A percentile compares a stretch with the other conserved stretches of the same genome.
phyloP scores from a whole-genome alignment of 2,113 vertebrate genomes.

The Semnopithecus entellus region DNA sequence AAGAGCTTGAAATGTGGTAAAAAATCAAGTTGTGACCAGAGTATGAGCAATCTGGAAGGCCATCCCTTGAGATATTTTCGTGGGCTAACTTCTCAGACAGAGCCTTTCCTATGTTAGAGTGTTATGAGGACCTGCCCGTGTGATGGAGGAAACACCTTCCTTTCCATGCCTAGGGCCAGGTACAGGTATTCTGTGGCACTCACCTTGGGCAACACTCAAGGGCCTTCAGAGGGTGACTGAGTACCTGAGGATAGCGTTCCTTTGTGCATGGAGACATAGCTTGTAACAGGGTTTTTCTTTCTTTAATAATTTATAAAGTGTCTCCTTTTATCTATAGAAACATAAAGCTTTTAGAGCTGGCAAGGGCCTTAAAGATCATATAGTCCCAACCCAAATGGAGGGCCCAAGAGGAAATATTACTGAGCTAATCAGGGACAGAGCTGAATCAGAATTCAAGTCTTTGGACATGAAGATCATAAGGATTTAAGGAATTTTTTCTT shows the following conservation, averaged over 20 bases:
- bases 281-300: neutral
- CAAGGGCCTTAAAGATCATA: neutral
- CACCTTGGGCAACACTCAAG: neutral
- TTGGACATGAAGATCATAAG: slow-evolving; percentile 3
- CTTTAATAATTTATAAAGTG: slow-evolving; percentile 37
- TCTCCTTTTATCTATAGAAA: slow-evolving; percentile 30
- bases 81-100: neutral
- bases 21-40: neutral
- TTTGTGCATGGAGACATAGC: slow-evolving; percentile 4
- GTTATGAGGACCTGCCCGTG: neutral
- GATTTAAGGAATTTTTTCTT: neutral
- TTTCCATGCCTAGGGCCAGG: neutral
- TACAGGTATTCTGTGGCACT: neutral
- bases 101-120: neutral
- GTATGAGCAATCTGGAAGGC: neutral
- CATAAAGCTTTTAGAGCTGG: slow-evolving; percentile 59
- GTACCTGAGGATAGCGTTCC: neutral
- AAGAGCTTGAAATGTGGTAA: neutral
- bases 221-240: neutral
- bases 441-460: slow-evolving; percentile 2
- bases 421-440: neutral
- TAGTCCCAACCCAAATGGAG: neutral
- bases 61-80: neutral
- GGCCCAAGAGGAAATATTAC: neutral
- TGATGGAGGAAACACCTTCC: neutral